Conservation (phyloP, 2,888 invertebrate genomes). For the Chaetoderma sp. region DNA sequence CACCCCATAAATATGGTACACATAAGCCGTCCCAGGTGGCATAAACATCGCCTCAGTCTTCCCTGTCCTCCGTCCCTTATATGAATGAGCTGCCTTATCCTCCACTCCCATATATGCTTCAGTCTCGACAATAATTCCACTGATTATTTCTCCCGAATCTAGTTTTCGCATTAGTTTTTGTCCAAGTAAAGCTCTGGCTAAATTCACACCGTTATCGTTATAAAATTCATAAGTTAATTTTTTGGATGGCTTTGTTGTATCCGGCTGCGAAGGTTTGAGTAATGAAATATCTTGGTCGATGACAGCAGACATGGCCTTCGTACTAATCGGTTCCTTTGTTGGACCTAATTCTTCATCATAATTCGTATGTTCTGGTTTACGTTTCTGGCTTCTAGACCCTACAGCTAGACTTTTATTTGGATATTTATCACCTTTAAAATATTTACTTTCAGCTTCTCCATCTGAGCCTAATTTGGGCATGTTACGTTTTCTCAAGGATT, state of each 20-base stretch:
- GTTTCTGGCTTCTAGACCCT: no score
- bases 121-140: conserved; percentile 80
- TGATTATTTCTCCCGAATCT: conserved; percentile 70
- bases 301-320: no score
- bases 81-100: conserved; percentile 79
- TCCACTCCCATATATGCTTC: conserved; percentile 79
- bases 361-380: no score
- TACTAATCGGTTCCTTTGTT: no score
- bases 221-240: conserved; percentile 48
- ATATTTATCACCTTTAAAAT: no score
- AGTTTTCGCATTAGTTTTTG: conserved; percentile 75
- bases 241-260: background rate
- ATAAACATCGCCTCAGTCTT: conserved; percentile 80
- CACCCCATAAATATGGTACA: conserved; percentile 82
- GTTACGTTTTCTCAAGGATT: no score
- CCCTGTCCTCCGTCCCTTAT: conserved; percentile 74
- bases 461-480: no score
- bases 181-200: conserved; percentile 76
- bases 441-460: no score
- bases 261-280: no score
- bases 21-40: conserved; percentile 79
- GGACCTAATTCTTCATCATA: no score
- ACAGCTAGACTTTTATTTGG: no score
- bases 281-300: no score
- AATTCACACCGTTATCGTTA: conserved; percentile 57